Percentiles rank a stretch among this genome's conserved stretches.
phyloP scores from a whole-genome alignment of 37 sponge, comb jelly and placozoan species.

The Bolinopsis microptera region DNA sequence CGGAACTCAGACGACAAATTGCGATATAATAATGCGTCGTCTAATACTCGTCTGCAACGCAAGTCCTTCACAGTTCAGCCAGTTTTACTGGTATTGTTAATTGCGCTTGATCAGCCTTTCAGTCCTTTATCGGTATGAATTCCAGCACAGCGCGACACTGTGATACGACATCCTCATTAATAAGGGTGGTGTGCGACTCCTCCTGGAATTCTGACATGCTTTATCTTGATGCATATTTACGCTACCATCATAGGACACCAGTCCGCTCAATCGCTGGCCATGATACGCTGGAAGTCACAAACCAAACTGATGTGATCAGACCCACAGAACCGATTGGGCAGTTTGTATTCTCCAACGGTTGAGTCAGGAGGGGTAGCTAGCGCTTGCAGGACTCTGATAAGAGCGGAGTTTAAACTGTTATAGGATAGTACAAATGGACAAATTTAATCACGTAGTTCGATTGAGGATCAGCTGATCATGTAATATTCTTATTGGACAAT shows the following conservation, averaged over 20 bases:
- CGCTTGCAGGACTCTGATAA: constrained; percentile 33
- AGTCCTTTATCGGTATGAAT: neutral
- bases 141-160: neutral
- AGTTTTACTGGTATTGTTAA: neutral
- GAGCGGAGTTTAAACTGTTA: neutral
- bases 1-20: neutral
- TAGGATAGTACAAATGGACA: too few species aligned
- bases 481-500: too few species aligned
- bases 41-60: neutral
- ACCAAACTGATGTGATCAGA: constrained; percentile 40
- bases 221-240: too few species aligned
- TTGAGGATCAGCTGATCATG: too few species aligned
- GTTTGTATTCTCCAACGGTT: neutral
- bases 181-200: too few species aligned
- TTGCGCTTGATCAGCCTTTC: neutral
- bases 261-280: neutral
- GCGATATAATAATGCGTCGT: neutral
- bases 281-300: constrained; percentile 23
- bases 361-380: constrained; percentile 1
- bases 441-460: too few species aligned
- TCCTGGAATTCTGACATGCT: too few species aligned
- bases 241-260: too few species aligned
- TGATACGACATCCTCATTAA: too few species aligned
- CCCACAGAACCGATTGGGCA: constrained; percentile 1
- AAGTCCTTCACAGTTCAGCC: neutral